phyloP scores from a whole-genome alignment of 2,888 invertebrate genomes.

The Digitonthophagus gazella region DNA sequence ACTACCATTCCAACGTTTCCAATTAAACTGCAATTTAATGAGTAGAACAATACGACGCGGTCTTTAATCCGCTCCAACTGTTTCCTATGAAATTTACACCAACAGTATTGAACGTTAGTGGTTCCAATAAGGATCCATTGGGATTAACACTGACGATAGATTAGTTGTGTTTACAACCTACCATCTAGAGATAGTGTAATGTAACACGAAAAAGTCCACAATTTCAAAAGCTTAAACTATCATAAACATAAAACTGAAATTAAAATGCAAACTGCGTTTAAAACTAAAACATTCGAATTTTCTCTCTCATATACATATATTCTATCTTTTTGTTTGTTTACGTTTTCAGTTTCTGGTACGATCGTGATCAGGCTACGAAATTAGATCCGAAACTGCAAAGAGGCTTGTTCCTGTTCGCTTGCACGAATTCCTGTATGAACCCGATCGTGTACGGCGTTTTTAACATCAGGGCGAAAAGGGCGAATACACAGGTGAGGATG shows the following conservation, averaged over 20 bases:
- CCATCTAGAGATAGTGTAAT: no score
- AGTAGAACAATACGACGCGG: no score
- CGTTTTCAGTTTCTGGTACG: slow-evolving; percentile 74
- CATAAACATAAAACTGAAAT: neutral
- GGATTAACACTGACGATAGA: no score
- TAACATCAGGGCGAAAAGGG: slow-evolving; percentile 64
- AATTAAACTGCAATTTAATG: neutral
- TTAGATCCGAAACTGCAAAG: slow-evolving; percentile 79
- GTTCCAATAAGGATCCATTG: no score
- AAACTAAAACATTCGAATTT: neutral
- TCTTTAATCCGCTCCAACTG: neutral
- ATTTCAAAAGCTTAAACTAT: no score
- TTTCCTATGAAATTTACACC: neutral
- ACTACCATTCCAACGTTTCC: neutral
- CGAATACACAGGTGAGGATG: slow-evolving; percentile 47
- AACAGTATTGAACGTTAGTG: no score
- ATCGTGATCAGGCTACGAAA: slow-evolving; percentile 65
- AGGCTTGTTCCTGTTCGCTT: slow-evolving; percentile 89
- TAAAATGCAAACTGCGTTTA: neutral
- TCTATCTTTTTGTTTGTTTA: neutral
- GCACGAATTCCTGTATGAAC: slow-evolving; percentile 95
- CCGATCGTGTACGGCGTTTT: slow-evolving; percentile 93
- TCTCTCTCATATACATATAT: no score
- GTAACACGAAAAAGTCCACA: no score
- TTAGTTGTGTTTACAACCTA: no score